Base-by-base conservation (phyloP, 2,797 vertebrate genomes). In the Psittacula derbiana region DNA sequence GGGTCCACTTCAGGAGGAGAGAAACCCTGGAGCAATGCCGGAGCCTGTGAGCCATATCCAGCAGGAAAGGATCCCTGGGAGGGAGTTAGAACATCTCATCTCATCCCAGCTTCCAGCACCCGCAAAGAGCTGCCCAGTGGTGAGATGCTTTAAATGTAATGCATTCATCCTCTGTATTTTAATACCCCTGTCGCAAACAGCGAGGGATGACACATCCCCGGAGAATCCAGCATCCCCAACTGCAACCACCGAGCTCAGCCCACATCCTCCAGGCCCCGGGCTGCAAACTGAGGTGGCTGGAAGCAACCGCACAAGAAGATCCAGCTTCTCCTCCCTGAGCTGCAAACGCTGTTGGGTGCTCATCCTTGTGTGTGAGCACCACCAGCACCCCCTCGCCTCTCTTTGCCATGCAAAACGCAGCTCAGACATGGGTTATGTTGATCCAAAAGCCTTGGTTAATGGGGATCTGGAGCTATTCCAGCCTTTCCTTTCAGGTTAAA, bases 131-230 rank as follows among this genome's bases (percentile, higher is more conserved):
- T 87, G 94, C 79, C 94, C 94, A 38, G 88, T 8, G 81, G 65
- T 64, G 79, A 61, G 93, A 64, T 89, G 78, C 92, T 97, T 93
- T 33, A 65, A 12, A 65, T 2, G 6, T 44, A 11, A 76, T 69
- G 69, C 19, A 12, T 89, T 93, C 91, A 89, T 28, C 71, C 41
- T 72, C 71, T 62, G 4, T 93, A 93, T 96, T 92, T 97, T 96
- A 94, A 89, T 91, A 57, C 78, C 5, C 69, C 23, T 18, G 88
- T 58, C 76, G 64, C 43, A 55, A 95, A 41, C 91, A 7, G 16
- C 25, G 84, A 80, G 76, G 75, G 89, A 94, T 89, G 91, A 95
- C 88, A 74, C 94, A 95, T 94, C 93, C 91, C 92, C 4, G 61
- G 95, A 93, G 93, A 82, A 95, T 92, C 93, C 94, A 66, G 36